A percentile compares a stretch with the other conserved stretches of the same genome.
phyloP scores from a whole-genome alignment of 2,113 vertebrate genomes.

The Arenaria interpres region DNA sequence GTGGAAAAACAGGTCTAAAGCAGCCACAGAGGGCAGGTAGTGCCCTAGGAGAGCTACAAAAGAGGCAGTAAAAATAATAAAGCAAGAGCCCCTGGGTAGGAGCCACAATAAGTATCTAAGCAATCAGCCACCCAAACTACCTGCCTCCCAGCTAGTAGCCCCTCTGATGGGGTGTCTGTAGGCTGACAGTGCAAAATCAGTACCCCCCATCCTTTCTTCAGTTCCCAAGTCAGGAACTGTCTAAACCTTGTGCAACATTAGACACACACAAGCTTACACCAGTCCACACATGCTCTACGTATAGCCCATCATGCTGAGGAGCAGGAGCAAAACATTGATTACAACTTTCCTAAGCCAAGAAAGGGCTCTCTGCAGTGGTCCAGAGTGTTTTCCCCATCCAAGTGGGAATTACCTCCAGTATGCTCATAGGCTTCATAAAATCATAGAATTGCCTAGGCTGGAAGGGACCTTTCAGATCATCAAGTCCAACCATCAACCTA shows the following conservation, averaged over 20 bases:
- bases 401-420: background rate
- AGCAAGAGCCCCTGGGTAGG: background rate
- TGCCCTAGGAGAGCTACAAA: background rate
- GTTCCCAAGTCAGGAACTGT: background rate
- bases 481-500: too few species aligned
- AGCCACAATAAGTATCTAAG: background rate
- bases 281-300: background rate
- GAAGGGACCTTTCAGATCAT: too few species aligned
- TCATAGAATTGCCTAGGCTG: too few species aligned
- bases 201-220: background rate
- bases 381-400: background rate
- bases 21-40: background rate
- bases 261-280: background rate
- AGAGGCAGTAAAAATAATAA: background rate
- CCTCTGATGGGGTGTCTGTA: background rate
- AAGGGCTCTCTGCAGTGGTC: background rate
- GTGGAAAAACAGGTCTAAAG: background rate
- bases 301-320: background rate
- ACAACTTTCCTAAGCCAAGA: background rate
- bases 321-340: background rate
- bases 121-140: too few species aligned
- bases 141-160: accelerated
- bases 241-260: accelerated
- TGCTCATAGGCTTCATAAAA: background rate
- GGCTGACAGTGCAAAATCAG: background rate